Conservation (phyloP, 2,888 invertebrate genomes). For the Conops quadrifasciatus region DNA sequence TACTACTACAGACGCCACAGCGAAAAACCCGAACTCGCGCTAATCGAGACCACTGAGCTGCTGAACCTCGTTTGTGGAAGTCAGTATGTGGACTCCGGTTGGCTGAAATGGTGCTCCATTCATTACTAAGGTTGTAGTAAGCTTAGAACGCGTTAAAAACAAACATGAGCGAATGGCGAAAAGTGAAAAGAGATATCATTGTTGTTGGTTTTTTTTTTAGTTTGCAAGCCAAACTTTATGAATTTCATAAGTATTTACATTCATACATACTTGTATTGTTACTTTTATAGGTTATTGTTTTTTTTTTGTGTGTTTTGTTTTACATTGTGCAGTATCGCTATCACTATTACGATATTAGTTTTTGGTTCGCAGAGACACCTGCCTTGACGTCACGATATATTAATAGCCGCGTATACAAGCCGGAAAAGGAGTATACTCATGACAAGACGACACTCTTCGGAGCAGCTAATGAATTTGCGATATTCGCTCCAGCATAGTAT, state of each 20-base stretch:
- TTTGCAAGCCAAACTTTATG: not conserved
- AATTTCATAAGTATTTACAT: too few relatives aligned
- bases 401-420: conserved; percentile 25
- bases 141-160: not conserved
- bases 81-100: conserved; percentile 27
- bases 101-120: conserved; percentile 16
- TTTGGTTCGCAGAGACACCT: not conserved
- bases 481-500: conserved; percentile 16
- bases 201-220: not conserved
- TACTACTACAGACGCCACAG: not conserved
- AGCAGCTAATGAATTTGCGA: conserved; percentile 19
- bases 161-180: not conserved
- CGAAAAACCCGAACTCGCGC: not conserved
- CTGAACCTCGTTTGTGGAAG: conserved; percentile 19
- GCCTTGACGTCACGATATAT: conserved; percentile 28
- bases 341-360: not conserved
- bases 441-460: conserved; percentile 7
- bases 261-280: too few relatives aligned
- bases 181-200: not conserved
- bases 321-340: not conserved
- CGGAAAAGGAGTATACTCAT: not conserved
- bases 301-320: too few relatives aligned
- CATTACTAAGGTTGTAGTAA: not conserved
- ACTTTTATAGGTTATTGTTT: too few relatives aligned
- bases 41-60: conserved; percentile 3